A percentile compares a stretch with the other conserved stretches of the same genome.
Conservation (phyloP, 64 coral and sea anemone species). For the Stichodactyla helianthus region DNA sequence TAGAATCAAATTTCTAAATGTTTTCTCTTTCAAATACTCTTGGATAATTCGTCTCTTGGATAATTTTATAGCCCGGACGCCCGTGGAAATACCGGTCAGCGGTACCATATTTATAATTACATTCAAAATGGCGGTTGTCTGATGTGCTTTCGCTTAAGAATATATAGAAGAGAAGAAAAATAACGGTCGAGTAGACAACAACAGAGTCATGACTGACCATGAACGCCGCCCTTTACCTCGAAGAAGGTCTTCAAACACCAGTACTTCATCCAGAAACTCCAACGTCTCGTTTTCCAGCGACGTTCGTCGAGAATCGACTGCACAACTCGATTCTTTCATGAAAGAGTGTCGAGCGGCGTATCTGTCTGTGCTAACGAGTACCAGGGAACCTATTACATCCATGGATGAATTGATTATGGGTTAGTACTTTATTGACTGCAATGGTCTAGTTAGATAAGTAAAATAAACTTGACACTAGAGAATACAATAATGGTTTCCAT, state of each 20-base stretch:
- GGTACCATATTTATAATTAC: neutral
- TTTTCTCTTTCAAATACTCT: too few species aligned
- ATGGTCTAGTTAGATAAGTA: too few species aligned
- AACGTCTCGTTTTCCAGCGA: conserved; percentile 73
- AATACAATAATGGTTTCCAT: too few species aligned
- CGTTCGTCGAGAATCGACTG: conserved; percentile 63
- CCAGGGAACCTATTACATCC: conserved; percentile 80
- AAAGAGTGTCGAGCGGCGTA: conserved; percentile 91
- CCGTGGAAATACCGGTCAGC: neutral
- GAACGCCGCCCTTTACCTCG: neutral
- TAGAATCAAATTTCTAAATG: too few species aligned
- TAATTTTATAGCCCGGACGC: neutral
- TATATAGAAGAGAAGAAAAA: neutral
- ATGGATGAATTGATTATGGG: conserved; percentile 77
- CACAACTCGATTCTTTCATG: conserved; percentile 81
- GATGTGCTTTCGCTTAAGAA: neutral
- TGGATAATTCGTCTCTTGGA: too few species aligned
- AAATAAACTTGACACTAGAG: too few species aligned
- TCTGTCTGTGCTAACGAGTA: conserved; percentile 75
- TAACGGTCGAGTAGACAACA: neutral
- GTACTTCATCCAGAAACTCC: conserved; percentile 58
- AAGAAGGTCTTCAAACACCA: conserved; percentile 64
- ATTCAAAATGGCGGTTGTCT: conserved; percentile 15
- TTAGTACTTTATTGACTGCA: conserved; percentile 22
- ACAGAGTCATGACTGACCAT: neutral